Conservation (phyloP, 1,140 invertebrate genomes). For the Diabrotica undecimpunctata region DNA sequence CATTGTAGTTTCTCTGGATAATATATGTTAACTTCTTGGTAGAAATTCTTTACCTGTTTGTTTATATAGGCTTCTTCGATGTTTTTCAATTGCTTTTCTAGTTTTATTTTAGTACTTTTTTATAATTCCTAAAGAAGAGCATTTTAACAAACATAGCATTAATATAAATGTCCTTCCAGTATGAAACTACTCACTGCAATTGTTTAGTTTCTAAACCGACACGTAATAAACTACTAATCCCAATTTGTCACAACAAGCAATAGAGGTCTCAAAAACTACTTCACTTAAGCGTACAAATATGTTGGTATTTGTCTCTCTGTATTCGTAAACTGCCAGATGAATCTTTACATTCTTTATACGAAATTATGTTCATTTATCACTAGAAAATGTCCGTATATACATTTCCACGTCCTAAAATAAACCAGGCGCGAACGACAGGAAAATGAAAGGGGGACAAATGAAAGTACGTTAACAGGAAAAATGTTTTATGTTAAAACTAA, state of each 20-base stretch:
- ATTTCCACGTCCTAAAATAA: neutral
- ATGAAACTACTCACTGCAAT: neutral
- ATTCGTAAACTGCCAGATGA: neutral
- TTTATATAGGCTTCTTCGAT: no score
- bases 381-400: neutral
- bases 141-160: neutral
- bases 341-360: neutral
- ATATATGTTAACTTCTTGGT: no score
- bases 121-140: no score
- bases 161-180: neutral
- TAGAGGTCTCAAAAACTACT: neutral
- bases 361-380: neutral
- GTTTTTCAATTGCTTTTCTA: no score
- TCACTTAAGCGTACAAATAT: neutral
- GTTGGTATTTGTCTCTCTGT: neutral
- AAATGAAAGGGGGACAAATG: no score
- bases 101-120: no score
- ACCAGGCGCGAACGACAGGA: neutral
- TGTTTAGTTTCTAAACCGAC: neutral
- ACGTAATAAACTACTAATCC: slow-evolving; percentile 2
- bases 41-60: no score
- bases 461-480: no score
- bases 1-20: no score
- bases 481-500: no score
- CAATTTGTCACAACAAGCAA: neutral